phyloP scores from a whole-genome alignment of 2,797 vertebrate species.

The Fratercula arctica region DNA sequence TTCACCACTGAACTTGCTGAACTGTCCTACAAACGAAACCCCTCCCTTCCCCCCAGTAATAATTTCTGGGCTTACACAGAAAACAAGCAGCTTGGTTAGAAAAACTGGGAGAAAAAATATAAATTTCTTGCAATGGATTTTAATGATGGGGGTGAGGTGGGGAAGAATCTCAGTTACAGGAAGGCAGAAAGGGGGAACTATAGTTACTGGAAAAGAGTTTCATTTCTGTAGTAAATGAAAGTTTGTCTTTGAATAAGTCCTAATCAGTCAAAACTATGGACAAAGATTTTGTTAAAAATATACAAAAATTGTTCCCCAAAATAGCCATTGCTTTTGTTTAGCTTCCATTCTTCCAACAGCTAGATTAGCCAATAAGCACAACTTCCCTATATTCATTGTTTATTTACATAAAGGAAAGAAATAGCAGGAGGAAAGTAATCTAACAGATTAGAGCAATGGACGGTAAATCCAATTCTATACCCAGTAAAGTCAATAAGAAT shows the following conservation, averaged over 20 bases:
- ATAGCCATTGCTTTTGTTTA: background rate
- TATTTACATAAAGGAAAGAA: conserved; percentile 32
- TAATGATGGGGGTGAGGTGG: background rate
- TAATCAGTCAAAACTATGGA: background rate
- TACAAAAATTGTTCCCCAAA: background rate
- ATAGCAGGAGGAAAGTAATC: conserved; percentile 17
- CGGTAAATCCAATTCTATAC: conserved; percentile 54
- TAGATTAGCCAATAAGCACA: background rate
- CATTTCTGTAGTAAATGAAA: background rate
- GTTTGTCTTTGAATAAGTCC: background rate
- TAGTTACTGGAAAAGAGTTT: background rate
- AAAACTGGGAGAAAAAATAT: background rate
- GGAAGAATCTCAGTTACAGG: background rate
- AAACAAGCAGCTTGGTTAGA: background rate
- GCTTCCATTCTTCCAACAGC: background rate
- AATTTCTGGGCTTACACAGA: background rate
- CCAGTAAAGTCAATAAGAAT: conserved; percentile 33
- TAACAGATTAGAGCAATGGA: conserved; percentile 37
- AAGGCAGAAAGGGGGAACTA: background rate
- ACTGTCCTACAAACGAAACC: background rate
- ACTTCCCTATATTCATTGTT: background rate
- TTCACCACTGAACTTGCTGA: background rate
- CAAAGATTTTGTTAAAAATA: background rate
- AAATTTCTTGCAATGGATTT: background rate
- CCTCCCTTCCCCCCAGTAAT: background rate